Conservation (phyloP, 1,140 invertebrate genomes). For the Lethrus apterus region DNA sequence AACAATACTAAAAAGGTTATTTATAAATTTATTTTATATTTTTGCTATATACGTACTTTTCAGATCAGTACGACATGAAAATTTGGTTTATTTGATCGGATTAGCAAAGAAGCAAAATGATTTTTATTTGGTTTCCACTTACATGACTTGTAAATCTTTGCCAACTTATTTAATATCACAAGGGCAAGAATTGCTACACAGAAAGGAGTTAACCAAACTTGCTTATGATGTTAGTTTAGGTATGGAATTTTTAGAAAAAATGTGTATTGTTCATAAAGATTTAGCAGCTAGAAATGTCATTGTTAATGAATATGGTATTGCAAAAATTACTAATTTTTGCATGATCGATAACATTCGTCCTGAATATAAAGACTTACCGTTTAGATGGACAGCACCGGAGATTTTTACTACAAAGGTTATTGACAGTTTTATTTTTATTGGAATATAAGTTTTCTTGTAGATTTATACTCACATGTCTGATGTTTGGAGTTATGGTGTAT, state of each 20-base stretch:
- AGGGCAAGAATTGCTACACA: neutral
- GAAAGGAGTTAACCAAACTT: neutral
- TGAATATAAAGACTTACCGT: neutral
- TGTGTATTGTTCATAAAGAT: neutral
- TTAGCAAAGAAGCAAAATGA: neutral
- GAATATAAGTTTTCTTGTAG: no score
- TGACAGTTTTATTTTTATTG: no score
- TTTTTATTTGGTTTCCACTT: neutral
- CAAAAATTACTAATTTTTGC: conserved; percentile 2
- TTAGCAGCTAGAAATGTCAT: conserved; percentile 1
- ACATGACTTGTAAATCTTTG: neutral
- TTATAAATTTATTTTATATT: no score
- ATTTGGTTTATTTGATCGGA: neutral
- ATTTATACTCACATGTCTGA: no score
- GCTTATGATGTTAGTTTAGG: neutral
- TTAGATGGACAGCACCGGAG: neutral
- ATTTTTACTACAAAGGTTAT: neutral
- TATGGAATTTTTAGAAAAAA: conserved; percentile 3
- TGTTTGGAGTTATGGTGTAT: conserved; percentile 6
- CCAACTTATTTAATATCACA: neutral
- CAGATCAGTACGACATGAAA: conserved; percentile 4
- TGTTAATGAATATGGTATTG: neutral
- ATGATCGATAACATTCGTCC: neutral
- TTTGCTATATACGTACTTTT: no score
- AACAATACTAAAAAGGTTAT: neutral